A percentile compares a stretch with the other conserved stretches of the same genome.
These are phyloP conservation scores for Epicauta chinensis DNA, from an alignment of 1,140 invertebrate genomes.

Conservation along the genomic window DNA sequence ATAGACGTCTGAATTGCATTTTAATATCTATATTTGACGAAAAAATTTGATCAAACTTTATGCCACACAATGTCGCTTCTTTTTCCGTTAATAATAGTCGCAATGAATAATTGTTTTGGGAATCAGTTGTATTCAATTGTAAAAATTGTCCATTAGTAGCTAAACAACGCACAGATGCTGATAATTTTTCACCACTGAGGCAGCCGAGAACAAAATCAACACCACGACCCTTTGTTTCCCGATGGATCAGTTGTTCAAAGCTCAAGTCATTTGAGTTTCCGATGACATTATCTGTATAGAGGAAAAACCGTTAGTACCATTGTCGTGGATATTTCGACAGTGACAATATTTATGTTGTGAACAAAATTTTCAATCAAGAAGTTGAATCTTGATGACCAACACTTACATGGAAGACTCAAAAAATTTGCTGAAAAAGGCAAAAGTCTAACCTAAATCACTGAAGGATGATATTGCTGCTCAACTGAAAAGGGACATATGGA, in stretches of 20 bases:
- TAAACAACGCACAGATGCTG: constrained; percentile 73
- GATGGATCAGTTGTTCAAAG: constrained; percentile 65
- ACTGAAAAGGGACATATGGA: no score
- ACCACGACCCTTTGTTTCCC: constrained; percentile 54
- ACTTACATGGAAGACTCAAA: no score
- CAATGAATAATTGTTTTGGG: constrained; percentile 56
- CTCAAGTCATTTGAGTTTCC: constrained; percentile 63
- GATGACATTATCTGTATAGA: constrained; percentile 54
- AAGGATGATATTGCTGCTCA: no score
- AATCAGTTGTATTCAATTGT: constrained; percentile 42
- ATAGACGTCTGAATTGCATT: constrained; percentile 48
- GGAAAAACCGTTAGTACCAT: no score
- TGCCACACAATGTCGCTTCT: constrained; percentile 81
- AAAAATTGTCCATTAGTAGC: constrained; percentile 61
- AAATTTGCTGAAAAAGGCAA: no score
- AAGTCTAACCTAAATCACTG: no score
- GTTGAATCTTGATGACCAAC: no score
- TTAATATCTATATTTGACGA: constrained; percentile 52
- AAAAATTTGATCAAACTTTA: constrained; percentile 66
- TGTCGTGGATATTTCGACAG: no score
- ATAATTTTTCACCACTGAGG: constrained; percentile 67
- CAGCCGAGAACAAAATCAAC: constrained; percentile 77
- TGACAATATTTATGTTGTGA: no score
- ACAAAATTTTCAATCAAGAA: no score
- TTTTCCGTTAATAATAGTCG: constrained; percentile 72